Conservation (phyloP, 2,797 vertebrate species). For the Garrulus glandarius region DNA sequence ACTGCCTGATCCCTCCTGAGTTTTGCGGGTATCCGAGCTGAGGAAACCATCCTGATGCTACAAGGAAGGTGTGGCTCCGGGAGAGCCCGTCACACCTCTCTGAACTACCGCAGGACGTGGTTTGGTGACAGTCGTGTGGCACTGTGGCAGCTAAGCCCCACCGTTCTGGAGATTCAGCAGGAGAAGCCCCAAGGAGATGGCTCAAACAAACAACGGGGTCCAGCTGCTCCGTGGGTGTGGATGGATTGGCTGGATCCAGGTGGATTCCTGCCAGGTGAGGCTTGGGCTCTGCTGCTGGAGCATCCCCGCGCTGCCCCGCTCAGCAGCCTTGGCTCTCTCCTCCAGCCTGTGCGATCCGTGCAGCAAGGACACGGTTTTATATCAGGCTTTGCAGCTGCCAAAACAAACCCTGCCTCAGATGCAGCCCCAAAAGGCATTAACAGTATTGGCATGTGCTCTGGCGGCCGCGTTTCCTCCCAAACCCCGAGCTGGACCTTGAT, state of each 20-base stretch:
- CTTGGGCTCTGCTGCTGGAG: not conserved
- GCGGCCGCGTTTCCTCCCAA: not conserved
- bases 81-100: not conserved
- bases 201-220: not conserved
- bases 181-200: not conserved
- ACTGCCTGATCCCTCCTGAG: not conserved
- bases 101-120: fast-evolving
- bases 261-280: not conserved
- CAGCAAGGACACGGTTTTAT: not conserved
- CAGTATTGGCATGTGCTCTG: not conserved
- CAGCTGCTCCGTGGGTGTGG: not conserved
- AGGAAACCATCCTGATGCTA: not conserved
- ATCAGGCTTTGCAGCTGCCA: not conserved
- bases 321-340: not conserved
- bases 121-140: not conserved
- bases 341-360: not conserved
- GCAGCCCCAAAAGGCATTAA: slow-evolving; percentile 14
- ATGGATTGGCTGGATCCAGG: not conserved
- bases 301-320: not conserved
- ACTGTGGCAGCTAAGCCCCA: not conserved
- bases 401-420: not conserved
- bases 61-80: not conserved
- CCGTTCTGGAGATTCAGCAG: not conserved
- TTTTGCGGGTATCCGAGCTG: not conserved
- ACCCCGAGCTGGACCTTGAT: not conserved